phyloP scores from a whole-genome alignment of 2,888 invertebrate genomes.

The Neocrepidodera transversa region DNA sequence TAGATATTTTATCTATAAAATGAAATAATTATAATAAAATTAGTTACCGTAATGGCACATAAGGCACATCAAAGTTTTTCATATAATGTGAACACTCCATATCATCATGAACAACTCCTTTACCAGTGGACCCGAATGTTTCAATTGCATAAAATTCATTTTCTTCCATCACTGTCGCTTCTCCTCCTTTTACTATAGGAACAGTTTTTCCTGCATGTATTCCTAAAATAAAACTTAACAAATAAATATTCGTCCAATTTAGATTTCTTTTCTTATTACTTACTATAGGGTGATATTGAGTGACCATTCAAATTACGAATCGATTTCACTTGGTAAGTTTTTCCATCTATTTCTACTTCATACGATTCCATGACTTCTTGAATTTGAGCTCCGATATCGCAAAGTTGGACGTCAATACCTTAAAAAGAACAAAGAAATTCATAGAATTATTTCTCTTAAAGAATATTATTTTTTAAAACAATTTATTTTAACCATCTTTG shows the following conservation, averaged over 20 bases:
- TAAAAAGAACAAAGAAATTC: too few relatives aligned
- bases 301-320: conserved; percentile 99
- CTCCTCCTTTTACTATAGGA: conserved; percentile 98
- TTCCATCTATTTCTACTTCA: conserved; percentile 96
- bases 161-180: conserved; percentile 98
- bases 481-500: too few relatives aligned
- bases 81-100: conserved; percentile 99
- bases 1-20: too few relatives aligned
- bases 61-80: conserved; percentile 96
- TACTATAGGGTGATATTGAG: conserved; percentile 98
- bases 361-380: conserved; percentile 99
- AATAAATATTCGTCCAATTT: conserved; percentile 8
- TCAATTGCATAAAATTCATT: conserved; percentile 99
- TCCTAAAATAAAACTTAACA: conserved; percentile 60
- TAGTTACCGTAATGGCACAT: conserved; percentile 83
- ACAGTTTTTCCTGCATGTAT: conserved; percentile 98
- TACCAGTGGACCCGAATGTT: conserved; percentile 98
- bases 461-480: too few relatives aligned
- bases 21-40: too few relatives aligned
- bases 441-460: too few relatives aligned
- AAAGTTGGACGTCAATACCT: conserved; percentile 91
- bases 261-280: conserved; percentile 56
- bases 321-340: conserved; percentile 94
- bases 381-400: conserved; percentile 95
- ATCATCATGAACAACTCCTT: conserved; percentile 94